A percentile compares a stretch with the other conserved stretches of the same genome.
phyloP scores from a whole-genome alignment of 2,797 vertebrate species.

The Myiotriccus ornatus region DNA sequence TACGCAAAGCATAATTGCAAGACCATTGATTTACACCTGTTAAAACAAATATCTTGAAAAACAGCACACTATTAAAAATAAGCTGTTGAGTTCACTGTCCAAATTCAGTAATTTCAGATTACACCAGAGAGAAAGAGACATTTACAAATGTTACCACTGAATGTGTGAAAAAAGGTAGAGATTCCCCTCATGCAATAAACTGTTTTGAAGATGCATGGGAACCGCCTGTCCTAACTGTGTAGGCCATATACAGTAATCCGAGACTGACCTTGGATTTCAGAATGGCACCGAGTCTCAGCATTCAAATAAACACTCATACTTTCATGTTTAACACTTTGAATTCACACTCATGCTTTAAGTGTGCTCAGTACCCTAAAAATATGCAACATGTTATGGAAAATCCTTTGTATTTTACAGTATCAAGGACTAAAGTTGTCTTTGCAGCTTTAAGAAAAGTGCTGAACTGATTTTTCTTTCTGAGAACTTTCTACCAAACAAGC shows the following conservation, averaged over 20 bases:
- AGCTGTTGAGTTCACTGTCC: not conserved
- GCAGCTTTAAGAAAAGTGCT: slow-evolving; percentile 12
- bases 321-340: not conserved
- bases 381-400: not conserved
- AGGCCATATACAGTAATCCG: not conserved
- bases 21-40: not conserved
- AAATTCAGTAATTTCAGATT: not conserved
- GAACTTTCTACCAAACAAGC: slow-evolving; percentile 57
- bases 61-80: not conserved
- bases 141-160: not conserved
- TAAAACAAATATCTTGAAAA: not conserved
- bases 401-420: not conserved
- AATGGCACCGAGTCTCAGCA: not conserved
- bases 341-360: not conserved
- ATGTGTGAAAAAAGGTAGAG: not conserved
- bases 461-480: not conserved
- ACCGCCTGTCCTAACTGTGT: rapidly evolving
- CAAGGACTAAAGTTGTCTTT: not conserved
- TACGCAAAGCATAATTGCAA: not conserved
- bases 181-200: not conserved
- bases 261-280: not conserved
- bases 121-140: not conserved
- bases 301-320: not conserved
- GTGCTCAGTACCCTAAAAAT: not conserved
- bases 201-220: not conserved